Conservation (phyloP, 2,797 vertebrate genomes). For the Borostomias antarcticus region DNA sequence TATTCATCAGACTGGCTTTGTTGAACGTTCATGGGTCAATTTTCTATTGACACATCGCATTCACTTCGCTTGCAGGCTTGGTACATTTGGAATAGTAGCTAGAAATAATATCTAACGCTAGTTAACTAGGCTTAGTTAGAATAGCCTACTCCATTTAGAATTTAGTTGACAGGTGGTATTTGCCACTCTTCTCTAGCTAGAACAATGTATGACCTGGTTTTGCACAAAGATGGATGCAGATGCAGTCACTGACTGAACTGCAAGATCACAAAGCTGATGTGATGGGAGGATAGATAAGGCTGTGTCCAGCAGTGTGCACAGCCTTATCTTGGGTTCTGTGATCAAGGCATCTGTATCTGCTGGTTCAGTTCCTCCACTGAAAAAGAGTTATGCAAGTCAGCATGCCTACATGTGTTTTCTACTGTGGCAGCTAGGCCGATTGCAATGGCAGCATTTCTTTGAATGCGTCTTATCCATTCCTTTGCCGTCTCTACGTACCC, state of each 20-base stretch:
- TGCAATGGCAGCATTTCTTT: constrained; percentile 28
- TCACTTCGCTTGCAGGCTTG: no score
- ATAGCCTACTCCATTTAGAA: constrained; percentile 15
- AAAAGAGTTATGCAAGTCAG: constrained; percentile 16
- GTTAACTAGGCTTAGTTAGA: neutral
- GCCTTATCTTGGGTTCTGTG: constrained; percentile 27
- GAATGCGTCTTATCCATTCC: constrained; percentile 35
- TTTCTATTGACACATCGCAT: no score
- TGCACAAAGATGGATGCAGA: constrained; percentile 36
- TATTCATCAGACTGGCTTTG: no score
- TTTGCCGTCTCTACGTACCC: constrained; percentile 6
- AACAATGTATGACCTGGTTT: constrained; percentile 72
- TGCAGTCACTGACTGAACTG: constrained; percentile 22
- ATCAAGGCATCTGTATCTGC: constrained; percentile 9
- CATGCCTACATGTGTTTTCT: neutral
- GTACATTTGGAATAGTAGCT: no score
- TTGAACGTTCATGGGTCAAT: no score
- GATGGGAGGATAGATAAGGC: constrained; percentile 28
- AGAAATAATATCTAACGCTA: neutral
- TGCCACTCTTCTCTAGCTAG: constrained; percentile 34
- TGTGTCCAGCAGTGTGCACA: constrained; percentile 1
- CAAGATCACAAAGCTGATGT: constrained; percentile 19
- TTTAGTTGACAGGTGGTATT: constrained; percentile 67
- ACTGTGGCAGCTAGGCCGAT: constrained; percentile 12
- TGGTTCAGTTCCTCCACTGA: neutral